Evolutionary conservation across 2,113 vertebrate genomes (phyloP), one percentile per base, ranked within the genome.

Genomic region (Oncorhynchus tshawytscha): DNA sequence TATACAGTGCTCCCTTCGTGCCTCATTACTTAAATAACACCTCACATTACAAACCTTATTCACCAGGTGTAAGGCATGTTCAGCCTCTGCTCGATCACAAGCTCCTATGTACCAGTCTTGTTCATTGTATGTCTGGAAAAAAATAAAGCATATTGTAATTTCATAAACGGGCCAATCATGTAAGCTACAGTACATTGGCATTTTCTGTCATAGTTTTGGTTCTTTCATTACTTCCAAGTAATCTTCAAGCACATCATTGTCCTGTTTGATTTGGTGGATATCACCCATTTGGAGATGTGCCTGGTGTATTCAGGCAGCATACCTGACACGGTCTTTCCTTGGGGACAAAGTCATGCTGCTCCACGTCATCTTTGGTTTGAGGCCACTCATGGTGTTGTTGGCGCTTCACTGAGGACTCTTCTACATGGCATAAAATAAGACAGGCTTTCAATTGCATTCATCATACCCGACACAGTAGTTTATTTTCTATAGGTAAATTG

Each of bases 21-120:
- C 39, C 9, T 49, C 8, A 62, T 64, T 4, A 12, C 7, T 1
- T 7, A 62, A 51, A 9, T 45, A 4, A 31, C 51, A 54, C 51
- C 3, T 18, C 51, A 54, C 51, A 54, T 54, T 18, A 18, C 51
- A 54, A 92, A 98, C 97, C 88, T 80, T 92, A 82, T 92, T 95
- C 67, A 94, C 91, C 77, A 93, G 84, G 74, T 94, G 84, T 57
- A 98, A 82, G 1, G 94, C 94, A 6, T 93, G 92, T 76, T 98
- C 96, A 3, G 95, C 94, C 22, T 92, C 89, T 3, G 89, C 88
- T 24, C 96, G 94, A 60, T 87, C 84, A 4, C 84, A 94, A 16
- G 91, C 67, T 78, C 95, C 95, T 1, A 95, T 1, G 2, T 97
- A 98, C 96, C 97, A 98, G 69, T 92, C 87, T 0, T 86, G 87